phyloP scores from a whole-genome alignment of 2,113 vertebrate species.

The Megaleporinus macrocephalus region DNA sequence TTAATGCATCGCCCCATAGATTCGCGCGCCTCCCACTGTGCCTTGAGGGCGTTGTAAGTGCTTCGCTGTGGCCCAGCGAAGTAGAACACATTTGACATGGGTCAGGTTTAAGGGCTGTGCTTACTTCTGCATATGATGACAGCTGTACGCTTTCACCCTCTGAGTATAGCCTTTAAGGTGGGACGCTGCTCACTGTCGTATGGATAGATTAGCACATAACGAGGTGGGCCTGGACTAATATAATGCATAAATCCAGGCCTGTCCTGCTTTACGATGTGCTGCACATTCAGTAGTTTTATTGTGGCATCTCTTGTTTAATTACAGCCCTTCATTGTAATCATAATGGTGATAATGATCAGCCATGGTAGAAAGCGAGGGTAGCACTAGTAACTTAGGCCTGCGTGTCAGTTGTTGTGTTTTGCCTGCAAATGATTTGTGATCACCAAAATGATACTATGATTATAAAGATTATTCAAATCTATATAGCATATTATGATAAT shows the following conservation, averaged over 20 bases:
- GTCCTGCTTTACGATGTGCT: neutral
- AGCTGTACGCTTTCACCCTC: neutral
- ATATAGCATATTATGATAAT: neutral
- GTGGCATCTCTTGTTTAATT: neutral
- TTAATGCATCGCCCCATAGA: conserved; percentile 54
- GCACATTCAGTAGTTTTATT: neutral
- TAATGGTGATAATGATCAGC: neutral
- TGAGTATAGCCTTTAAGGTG: neutral
- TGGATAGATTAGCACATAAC: neutral
- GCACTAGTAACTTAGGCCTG: neutral
- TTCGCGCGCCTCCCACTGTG: neutral
- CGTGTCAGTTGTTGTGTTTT: neutral
- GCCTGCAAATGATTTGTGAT: neutral
- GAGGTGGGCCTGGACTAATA: neutral
- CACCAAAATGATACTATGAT: neutral
- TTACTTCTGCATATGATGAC: neutral
- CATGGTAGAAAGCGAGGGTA: neutral
- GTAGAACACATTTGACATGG: conserved; percentile 16
- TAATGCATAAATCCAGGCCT: neutral
- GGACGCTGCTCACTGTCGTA: neutral
- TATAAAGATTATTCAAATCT: too few species aligned
- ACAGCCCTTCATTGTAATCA: neutral
- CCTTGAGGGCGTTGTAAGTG: conserved; percentile 42
- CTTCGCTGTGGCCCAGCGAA: conserved; percentile 9
- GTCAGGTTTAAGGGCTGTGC: conserved; percentile 24